Base-by-base conservation (phyloP, 2,888 invertebrate genomes). In the Gymnoscelis rufifasciata region DNA sequence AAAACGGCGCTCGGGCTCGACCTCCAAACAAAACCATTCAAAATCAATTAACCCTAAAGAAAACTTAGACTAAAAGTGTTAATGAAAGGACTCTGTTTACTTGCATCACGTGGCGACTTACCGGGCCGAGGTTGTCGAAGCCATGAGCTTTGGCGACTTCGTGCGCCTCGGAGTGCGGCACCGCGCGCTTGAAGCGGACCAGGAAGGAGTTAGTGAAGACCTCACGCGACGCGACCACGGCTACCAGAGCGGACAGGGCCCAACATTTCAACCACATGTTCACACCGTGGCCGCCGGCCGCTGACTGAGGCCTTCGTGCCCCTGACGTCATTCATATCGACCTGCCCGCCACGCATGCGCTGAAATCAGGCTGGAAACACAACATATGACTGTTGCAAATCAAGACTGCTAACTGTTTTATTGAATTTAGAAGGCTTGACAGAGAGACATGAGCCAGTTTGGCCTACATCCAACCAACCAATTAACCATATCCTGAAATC, bases 201-300 rank as follows among this genome's bases (percentile, higher is more conserved):
- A 97, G 91, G 90, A 99, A 99, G 45, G 96, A 94, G 87, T 98
- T 98, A 78, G 98, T 98, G 90, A 97, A 97, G 66, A 99, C 93
- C 75, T 96, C 93, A 62, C 75, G 77, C 50, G 82, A 81, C 54
- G 78, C 74, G 60, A 66, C 72, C 64, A 76, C 76, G 61, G 80
- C 77, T 65, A 79, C 68, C 74, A 88, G 73, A 73, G 83, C 70
- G 54, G 77, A 75, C 40, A 74, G 77, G 68, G 84, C 78, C 71
- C 83, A 70, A 67, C 83, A 84, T 82, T 75, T 78, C 54, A 83
- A 64, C 87, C 84, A 87, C 88, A 87, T 87, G 81, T 71, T 88
- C 70, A 54, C 74, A 52, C 65, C 66, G 68, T 72, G 83, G 78
- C 82, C 77, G 74, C 57, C 66, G 70, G 70, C 77, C 81, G 79